Base-by-base conservation (phyloP, 2,797 vertebrate genomes). In the Diplodus sargus region DNA sequence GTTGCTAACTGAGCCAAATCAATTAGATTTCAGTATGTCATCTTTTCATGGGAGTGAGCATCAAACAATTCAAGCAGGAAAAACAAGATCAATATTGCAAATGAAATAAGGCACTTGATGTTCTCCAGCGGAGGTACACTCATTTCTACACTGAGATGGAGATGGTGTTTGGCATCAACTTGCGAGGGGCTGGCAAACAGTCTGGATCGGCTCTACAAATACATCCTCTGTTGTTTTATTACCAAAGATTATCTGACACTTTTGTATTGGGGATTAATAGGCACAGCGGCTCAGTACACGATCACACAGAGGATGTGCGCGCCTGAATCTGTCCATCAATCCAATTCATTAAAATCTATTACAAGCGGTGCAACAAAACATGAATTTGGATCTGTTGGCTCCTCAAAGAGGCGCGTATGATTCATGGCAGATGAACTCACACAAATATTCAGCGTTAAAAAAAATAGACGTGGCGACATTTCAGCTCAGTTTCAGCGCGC, bases 21-120 rank as follows among this genome's bases (percentile, higher is more conserved):
- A 90, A 89, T 92, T 87, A 73, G 63, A 87, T 85, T 76, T 85
- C 81, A 80, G 72, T 79, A 76, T 81, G 77, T 85, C 68, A 20
- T 82, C 82, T 85, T 77, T 89, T 86, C 86, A 85, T 85, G 89
- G 73, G 65, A 60, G 63, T 70, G 85, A 87, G 85, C 80, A 72
- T 91, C 89, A 88, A 91, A 92, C 86, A 88, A 86, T 87, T 81
- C 67, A 65, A 82, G 81, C 83, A 45, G 47, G 76, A 86, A 39
- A 39, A 39, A 39, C 74, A 75, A 77, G 88, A 94, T 93, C 91
- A 89, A 93, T 93, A 92, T 77, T 87, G 76, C 89, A 91, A 93
- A 93, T 92, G 84, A 93, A 92, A 91, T 84, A 64, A 87, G 78
- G 82, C 70, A 80, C 83, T 92, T 83, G 75, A 81, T 91, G 83